Conservation (phyloP, 2,797 vertebrate genomes). For the Poecilia gillii region DNA sequence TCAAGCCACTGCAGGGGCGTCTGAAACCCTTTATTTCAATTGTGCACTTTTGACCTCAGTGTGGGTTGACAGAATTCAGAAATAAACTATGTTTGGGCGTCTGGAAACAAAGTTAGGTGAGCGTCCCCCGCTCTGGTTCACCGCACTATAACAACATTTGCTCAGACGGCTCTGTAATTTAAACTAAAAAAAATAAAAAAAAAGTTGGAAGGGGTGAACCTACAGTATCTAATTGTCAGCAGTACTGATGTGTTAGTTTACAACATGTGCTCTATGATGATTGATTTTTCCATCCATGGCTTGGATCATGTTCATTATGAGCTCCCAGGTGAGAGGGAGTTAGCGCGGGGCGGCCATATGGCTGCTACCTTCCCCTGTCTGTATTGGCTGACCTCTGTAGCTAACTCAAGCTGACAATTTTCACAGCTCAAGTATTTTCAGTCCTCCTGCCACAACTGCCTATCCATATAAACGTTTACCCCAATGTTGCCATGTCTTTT, state of each 20-base stretch:
- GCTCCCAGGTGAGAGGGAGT: slow-evolving; percentile 20
- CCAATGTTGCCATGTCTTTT: slow-evolving; percentile 13
- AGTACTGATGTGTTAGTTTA: slow-evolving; percentile 3
- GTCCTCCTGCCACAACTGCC: neutral
- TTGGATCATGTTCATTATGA: slow-evolving; percentile 24
- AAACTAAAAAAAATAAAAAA: slow-evolving; percentile 3
- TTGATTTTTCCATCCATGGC: slow-evolving; percentile 30
- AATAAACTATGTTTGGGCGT: slow-evolving; percentile 16
- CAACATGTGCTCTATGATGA: slow-evolving; percentile 28
- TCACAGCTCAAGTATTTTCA: slow-evolving; percentile 45
- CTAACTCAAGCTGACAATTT: slow-evolving; percentile 22
- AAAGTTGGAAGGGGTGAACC: neutral
- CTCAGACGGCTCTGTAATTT: neutral
- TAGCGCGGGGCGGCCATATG: slow-evolving; percentile 52
- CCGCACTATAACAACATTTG: slow-evolving; percentile 2
- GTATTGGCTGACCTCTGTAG: slow-evolving; percentile 47
- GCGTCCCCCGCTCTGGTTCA: neutral
- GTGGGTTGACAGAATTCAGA: slow-evolving; percentile 2
- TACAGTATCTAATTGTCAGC: slow-evolving; percentile 9
- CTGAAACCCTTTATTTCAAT: neutral
- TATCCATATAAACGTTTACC: neutral
- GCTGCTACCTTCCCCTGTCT: slow-evolving; percentile 24
- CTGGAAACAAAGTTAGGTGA: neutral
- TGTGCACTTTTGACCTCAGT: slow-evolving; percentile 1
- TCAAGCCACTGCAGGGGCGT: neutral